Base-by-base conservation (phyloP, 2,113 vertebrate genomes). In the Nyctibius bracteatus region DNA sequence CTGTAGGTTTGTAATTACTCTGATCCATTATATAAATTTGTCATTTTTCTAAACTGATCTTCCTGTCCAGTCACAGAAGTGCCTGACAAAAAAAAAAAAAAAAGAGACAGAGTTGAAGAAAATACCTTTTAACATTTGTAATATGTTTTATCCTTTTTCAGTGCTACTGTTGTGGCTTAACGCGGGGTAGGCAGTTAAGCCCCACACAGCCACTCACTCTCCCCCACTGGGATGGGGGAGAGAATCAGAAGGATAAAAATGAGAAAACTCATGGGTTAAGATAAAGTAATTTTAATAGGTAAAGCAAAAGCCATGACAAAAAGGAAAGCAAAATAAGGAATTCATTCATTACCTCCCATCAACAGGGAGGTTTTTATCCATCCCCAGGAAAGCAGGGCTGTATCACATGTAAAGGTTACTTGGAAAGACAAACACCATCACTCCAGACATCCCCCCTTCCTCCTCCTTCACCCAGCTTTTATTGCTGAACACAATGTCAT, bases 331-430 rank as follows among this genome's bases (percentile, higher is more conserved):
- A 55, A 61, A 14, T 9, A n/a, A 66, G n/a, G 21, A 25, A 41
- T 79, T 62, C 0, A 10, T 66, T 88, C 31, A 13, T 3, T 11
- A 10, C 11, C 13, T n/a, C 20, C 19, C 12, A 20, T 14, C 1
- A 6, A 14, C 31, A 51, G 23, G 22, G 43, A 39, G n/a, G 17
- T 28, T 8, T 78, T 92, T 14, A 54, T 8, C 66, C 33, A 58
- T 49, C 14, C 23, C n/a, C n/a, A 79, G 44, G 39, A 68, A 23
- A 77, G 7, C 20, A 54, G 12, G 13, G 9, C 28, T 90, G 9
- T 10, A 9, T 59, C 35, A 52, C 3, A 0, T 0, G 0, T 57
- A 30, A 57, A 3, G 0, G 8, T 54, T 54, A 30, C 52, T 70
- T 74, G 61, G 51, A 31, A 88, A 81, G 37, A 58, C n/a, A 79